Base-by-base conservation (phyloP, 1,140 invertebrate genomes). In the Drosophila lacertosa region DNA sequence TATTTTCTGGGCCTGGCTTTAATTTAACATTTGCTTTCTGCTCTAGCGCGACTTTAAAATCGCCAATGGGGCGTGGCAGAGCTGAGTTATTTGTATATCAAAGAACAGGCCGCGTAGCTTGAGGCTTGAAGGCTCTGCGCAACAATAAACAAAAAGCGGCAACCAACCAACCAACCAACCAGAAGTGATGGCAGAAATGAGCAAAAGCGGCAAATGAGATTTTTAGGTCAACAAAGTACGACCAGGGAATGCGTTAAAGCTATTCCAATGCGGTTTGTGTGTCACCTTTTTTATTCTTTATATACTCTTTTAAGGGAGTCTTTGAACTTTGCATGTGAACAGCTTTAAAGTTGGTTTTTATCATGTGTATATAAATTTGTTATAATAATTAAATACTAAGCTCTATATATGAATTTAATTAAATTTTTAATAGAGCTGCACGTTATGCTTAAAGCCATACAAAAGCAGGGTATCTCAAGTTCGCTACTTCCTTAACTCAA, bases 141-240 rank as follows among this genome's bases (percentile, higher is more conserved):
- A 71, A 82, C 72, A 75, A 74, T 76, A 69, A 80, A 64, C 77
- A 74, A 76, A 68, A 16, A 45, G 48, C n/a, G 16, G 44, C 51
- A 47, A 18, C 64, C 15, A 15, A 45, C 37, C 58, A 15, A 70
- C 70, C 77, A 74, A 62, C 63, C 45, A 53, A 79, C 74, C 76
- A 83, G 76, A 75, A 82, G 83, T 89, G 80, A 77, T 64, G 77
- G 54, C 60, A 67, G 70, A 86, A 86, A 86, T 86, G 81, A 86
- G 81, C 81, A 86, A n/a, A n/a, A 71, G 65, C 76, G 57, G 77
- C 70, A 89, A 89, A 89, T 89, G 78, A 89, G 83, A 89, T 89
- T 89, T 89, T 89, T 89, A 89, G 83, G 83, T 89, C 83, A 89
- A 89, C 83, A 89, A 68, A 89, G 82, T 89, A 74, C 70, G 73